A percentile compares a stretch with the other conserved stretches of the same genome.
phyloP scores from a whole-genome alignment of 2,113 vertebrate species.

The Ctenomys sociabilis region DNA sequence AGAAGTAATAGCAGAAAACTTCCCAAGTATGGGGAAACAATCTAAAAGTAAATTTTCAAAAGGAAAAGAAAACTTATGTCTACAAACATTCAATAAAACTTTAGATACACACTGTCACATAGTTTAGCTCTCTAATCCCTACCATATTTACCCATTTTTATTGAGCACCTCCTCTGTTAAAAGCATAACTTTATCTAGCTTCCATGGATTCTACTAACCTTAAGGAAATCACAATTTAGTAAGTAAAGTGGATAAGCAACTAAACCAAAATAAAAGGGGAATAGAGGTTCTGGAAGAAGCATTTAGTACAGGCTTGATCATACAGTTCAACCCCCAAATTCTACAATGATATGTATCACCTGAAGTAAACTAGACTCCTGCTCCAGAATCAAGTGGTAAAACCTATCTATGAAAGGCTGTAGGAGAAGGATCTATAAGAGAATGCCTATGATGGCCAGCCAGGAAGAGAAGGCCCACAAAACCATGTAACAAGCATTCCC shows the following conservation, averaged over 20 bases:
- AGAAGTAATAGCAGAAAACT: too few species aligned
- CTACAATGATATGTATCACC: not conserved
- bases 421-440: not conserved
- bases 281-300: not conserved
- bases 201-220: not conserved
- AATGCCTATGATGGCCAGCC: not conserved
- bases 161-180: not conserved
- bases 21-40: too few species aligned
- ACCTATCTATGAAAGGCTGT: not conserved
- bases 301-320: not conserved
- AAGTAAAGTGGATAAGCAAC: not conserved
- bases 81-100: not conserved
- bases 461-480: not conserved
- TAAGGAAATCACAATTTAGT: not conserved
- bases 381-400: not conserved
- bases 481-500: not conserved
- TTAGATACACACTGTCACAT: not conserved
- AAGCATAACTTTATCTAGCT: not conserved
- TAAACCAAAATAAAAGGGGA: not conserved
- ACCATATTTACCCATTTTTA: not conserved
- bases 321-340: not conserved
- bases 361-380: not conserved
- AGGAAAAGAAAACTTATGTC: not conserved
- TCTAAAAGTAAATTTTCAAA: not conserved
- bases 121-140: not conserved